Base-by-base conservation (phyloP, 2,888 invertebrate species). In the Cheilosia soror region DNA sequence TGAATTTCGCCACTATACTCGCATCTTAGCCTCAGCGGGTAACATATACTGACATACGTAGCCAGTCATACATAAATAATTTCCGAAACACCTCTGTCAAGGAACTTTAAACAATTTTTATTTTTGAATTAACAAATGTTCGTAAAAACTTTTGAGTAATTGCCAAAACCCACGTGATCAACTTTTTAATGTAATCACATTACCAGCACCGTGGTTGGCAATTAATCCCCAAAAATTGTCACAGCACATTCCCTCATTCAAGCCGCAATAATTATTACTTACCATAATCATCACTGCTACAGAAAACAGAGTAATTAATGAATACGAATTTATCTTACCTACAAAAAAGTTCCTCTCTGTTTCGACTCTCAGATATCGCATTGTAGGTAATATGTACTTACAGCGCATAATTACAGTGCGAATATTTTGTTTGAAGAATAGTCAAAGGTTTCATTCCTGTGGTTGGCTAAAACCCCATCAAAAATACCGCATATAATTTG, bases 181-280 rank as follows among this genome's bases (percentile, higher is more conserved):
- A 78, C 83, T 72, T 73, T 83, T 69, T 62, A 83, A 78, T 78
- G 55, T 78, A 73, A 78, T 78, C 68, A 72, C 72, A 78, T 83
- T 55, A 72, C 72, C 73, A 63, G 57, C 42, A 57, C 42, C 49
- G 66, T 49, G 51, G 49, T 51, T 51, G 49, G 62, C 73, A 73
- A 83, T 78, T 79, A 73, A 73, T 75, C 47, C 40, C 42, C 47
- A 6, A 40, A 55, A 60, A 79, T 69, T 73, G 57, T 78, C 49
- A 29, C 72, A 60, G 49, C 42, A 58, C 71, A 73, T 62, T 9
- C 72, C 40, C 58, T 63, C 13, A 37, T 63, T 68, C 42, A 15
- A 63, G 15, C 15, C 2, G 72, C 42, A 83, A 84, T 75, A 58
- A 79, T 75, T 79, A 79, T 79, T 84, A 75, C 73, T 79, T 65